These are phyloP conservation scores for Pecten maximus DNA, from an alignment of 2,888 invertebrate genomes.

Conservation along the genomic window DNA sequence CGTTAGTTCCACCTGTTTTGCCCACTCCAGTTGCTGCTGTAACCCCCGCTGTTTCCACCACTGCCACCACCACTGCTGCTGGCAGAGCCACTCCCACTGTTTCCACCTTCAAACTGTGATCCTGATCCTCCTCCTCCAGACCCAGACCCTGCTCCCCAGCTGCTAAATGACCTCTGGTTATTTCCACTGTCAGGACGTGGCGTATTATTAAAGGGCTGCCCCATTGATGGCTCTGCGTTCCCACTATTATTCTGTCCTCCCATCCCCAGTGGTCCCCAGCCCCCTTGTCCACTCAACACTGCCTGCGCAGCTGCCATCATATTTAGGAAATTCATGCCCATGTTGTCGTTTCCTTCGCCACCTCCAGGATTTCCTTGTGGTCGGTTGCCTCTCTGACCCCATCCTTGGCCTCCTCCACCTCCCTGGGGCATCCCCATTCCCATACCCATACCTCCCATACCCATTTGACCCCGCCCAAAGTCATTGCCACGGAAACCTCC, in stretches of 20 bases:
- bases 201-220: neutral
- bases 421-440: slow-evolving; percentile 44
- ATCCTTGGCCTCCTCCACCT: slow-evolving; percentile 36
- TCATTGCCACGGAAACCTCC: slow-evolving; percentile 52
- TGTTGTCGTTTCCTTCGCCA: slow-evolving; percentile 57
- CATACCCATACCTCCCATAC: slow-evolving; percentile 49
- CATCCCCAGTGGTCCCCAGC: slow-evolving; percentile 63
- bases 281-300: slow-evolving; percentile 69
- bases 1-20: slow-evolving; percentile 8
- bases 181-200: slow-evolving; percentile 13
- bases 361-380: slow-evolving; percentile 43
- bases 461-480: slow-evolving; percentile 54
- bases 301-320: slow-evolving; percentile 78
- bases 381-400: slow-evolving; percentile 39
- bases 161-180: slow-evolving; percentile 38
- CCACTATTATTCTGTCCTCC: slow-evolving; percentile 54
- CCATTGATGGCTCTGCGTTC: neutral
- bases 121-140: slow-evolving; percentile 52
- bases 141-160: slow-evolving; percentile 47
- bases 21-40: slow-evolving; percentile 22
- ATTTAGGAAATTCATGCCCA: slow-evolving; percentile 76
- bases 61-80: slow-evolving; percentile 51
- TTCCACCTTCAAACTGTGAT: slow-evolving; percentile 52
- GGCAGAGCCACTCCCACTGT: slow-evolving; percentile 46
- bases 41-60: neutral